Conservation (phyloP, 2,888 invertebrate species). For the Dynastes tityus region DNA sequence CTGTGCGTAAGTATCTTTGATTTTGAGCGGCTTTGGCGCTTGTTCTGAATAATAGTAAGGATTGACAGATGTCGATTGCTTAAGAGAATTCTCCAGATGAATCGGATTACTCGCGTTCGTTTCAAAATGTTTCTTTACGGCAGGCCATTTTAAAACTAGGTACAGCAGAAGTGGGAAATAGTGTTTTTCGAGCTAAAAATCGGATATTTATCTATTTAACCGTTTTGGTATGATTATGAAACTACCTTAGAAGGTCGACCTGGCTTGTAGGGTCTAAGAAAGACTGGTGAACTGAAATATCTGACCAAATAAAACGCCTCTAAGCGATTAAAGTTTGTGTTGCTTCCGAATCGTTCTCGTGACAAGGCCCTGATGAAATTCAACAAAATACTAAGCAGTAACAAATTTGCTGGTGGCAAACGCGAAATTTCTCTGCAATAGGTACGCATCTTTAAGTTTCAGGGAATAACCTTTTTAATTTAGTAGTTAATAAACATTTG, state of each 20-base stretch:
- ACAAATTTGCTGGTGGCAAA: constrained; percentile 43
- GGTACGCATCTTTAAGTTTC: neutral
- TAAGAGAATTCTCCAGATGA: neutral
- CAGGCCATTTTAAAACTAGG: constrained; percentile 49
- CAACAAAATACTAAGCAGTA: constrained; percentile 45
- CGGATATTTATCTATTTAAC: neutral
- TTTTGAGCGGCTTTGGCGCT: neutral
- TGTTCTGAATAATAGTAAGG: constrained; percentile 1
- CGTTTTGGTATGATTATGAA: neutral
- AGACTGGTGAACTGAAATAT: constrained; percentile 50
- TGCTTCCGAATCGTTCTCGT: constrained; percentile 4
- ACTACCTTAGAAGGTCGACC: constrained; percentile 47
- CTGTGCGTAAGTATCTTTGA: constrained; percentile 36
- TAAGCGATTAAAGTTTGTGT: constrained; percentile 32
- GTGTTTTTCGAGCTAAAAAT: constrained; percentile 46
- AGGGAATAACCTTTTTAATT: too few species aligned
- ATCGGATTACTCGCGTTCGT: neutral
- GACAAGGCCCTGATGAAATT: constrained; percentile 48
- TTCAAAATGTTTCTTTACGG: constrained; percentile 17
- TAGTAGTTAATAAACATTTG: neutral
- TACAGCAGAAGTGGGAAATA: constrained; percentile 49
- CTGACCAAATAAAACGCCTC: constrained; percentile 45
- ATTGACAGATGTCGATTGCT: neutral
- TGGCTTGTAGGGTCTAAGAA: constrained; percentile 48
- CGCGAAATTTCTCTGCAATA: constrained; percentile 48